These are phyloP conservation scores for Troilus luridus DNA, from an alignment of 2,888 invertebrate species.

Conservation along the genomic window DNA sequence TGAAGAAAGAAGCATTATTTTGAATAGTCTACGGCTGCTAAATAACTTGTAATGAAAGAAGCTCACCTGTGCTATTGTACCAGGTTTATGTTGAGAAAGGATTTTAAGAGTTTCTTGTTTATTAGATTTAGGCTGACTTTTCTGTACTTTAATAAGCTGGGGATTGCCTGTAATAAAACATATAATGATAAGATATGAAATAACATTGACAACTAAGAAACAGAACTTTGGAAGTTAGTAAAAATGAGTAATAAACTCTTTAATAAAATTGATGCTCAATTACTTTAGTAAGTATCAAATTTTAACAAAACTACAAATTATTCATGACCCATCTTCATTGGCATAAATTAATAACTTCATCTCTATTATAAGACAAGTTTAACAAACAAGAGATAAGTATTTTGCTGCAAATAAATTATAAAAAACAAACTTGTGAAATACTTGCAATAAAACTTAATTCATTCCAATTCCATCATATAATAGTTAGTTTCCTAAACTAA, in stretches of 20 bases:
- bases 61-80: conserved; percentile 60
- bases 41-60: not conserved
- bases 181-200: not conserved
- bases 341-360: not conserved
- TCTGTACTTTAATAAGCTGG: conserved; percentile 64
- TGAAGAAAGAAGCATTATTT: too few species aligned
- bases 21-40: too few species aligned
- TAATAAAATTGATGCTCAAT: not conserved
- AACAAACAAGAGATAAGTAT: not conserved
- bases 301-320: too few species aligned
- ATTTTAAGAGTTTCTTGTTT: conserved; percentile 60
- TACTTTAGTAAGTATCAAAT: not conserved
- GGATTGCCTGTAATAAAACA: conserved; percentile 64
- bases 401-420: not conserved
- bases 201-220: not conserved
- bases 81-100: conserved; percentile 60
- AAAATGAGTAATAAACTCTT: not conserved
- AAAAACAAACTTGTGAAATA: not conserved
- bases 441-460: not conserved
- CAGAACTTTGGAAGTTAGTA: too few species aligned
- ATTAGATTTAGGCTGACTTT: conserved; percentile 56
- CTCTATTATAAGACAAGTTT: not conserved
- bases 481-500: not conserved
- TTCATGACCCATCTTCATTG: not conserved
- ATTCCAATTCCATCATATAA: not conserved